Base-by-base conservation (phyloP, 2,888 invertebrate species). In the Papilio elwesi region DNA sequence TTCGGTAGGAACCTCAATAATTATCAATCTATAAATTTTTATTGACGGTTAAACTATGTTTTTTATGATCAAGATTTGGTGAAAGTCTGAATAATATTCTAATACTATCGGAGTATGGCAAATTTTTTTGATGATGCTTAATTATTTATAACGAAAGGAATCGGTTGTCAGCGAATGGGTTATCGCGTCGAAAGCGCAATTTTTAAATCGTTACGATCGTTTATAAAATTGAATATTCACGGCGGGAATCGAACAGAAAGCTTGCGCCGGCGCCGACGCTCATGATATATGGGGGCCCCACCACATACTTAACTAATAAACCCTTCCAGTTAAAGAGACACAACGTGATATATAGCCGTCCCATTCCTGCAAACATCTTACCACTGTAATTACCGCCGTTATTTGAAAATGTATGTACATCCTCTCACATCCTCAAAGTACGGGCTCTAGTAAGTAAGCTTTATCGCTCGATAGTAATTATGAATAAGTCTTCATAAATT, bases 1-100 rank as follows among this genome's bases (percentile, higher is more conserved):
- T 91, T 87, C 90, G 84, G 91, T 92, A 92, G 91, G 88, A 90
- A 90, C 89, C 87, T 83, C 79, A 80, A 84, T 87, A 90, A 90
- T 91, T 87, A 90, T 85, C 78, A 77, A 80, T 79, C 83, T 79
- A 88, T 91, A 87, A 90, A 90, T 85, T 78, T 85, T 88, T 87
- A 87, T 85, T 81, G 79, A 82, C 82, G 81, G 80, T 80, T 81
- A 83, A 78, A 84, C 84, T 86, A 81, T 83, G 77, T 78, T 83
- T 82, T 87, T 84, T 83, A 86, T 83, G 79, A 79, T 79, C 76
- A 78, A 74, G 75, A 77, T 69, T 68, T 66, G 81, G 87, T 86
- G 89, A 89, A 90, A 90, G 88, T 86, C 80, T 75, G 73, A 74
- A 78, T 79, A 80, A 80, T 74, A 79, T 82, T 82, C 80, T 76